Base-by-base conservation (phyloP, 1,140 invertebrate genomes). In the Brachionus rotundiformis region DNA sequence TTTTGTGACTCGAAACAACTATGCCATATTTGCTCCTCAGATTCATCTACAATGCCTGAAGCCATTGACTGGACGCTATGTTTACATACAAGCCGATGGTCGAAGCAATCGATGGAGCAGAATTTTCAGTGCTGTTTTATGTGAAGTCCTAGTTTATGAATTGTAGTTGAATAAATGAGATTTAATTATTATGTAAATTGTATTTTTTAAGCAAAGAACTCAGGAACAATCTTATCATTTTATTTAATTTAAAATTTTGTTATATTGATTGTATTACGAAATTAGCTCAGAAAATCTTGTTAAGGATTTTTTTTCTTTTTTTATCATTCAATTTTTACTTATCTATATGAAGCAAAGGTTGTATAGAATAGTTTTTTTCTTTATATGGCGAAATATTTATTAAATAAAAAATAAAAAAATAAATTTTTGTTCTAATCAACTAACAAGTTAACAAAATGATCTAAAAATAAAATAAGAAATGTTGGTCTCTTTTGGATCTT, bases 81-180 rank as follows among this genome's bases (percentile, higher is more conserved):
- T 91, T 13, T 90, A 90, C 82, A 87, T 91, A 29, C 87, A 90
- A 84, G 89, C 90, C 0, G 88, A 86, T 82, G 90, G 90, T n/a
- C 85, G 88, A 2, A 86, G 88, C n/a, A 88, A 90, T 83, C 85
- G 89, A 41, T 90, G 89, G 87, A 88, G 87, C 77, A 85, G 87
- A 81, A 84, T 90, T 3, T 91, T 90, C 84, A 89, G 88, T 44
- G 87, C 90, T 41, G 88, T 90, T 23, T 83, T 91, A 8, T 91
- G 90, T 83, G 90, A 91, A 85, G 90, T 91, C 10, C 87, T 87
- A 84, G 88, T 90, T n/a, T 90, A 90, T 82, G 85, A 83, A 39
- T 41, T 73, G 16, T 73, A 31, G 44, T 68, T 36, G 29, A 36
- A 68, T 16, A 36, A 68, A 68, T 33, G 63, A 68, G 31, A 68